phyloP scores from a whole-genome alignment of 1,140 invertebrate species.

The Sitophilus oryzae region DNA sequence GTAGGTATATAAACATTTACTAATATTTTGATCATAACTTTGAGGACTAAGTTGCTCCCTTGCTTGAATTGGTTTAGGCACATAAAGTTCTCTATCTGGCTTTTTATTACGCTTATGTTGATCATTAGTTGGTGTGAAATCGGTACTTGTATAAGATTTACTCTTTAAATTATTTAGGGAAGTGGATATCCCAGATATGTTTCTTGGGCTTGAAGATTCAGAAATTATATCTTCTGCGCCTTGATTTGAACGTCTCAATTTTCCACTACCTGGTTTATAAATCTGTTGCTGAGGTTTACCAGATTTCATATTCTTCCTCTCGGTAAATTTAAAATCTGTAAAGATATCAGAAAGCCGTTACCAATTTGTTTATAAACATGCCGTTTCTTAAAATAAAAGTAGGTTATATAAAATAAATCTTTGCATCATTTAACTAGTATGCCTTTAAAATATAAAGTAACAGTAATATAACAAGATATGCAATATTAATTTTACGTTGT shows the following conservation, averaged over 20 bases:
- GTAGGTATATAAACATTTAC: slow-evolving; percentile 13
- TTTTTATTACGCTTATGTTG: slow-evolving; percentile 47
- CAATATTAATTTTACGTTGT: neutral
- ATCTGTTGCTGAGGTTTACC: slow-evolving; percentile 48
- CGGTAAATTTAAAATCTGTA: slow-evolving; percentile 25
- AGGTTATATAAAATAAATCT: slow-evolving; percentile 12
- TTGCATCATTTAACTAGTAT: neutral
- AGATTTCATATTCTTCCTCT: slow-evolving; percentile 38
- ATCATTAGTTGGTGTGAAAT: slow-evolving; percentile 31
- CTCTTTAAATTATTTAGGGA: slow-evolving; percentile 16
- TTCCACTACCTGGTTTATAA: slow-evolving; percentile 58
- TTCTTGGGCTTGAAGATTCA: slow-evolving; percentile 41
- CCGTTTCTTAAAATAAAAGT: slow-evolving; percentile 8
- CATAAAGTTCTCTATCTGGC: slow-evolving; percentile 52
- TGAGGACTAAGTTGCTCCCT: slow-evolving; percentile 45
- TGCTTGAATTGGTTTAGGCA: slow-evolving; percentile 51
- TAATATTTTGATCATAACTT: slow-evolving; percentile 11
- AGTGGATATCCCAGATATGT: slow-evolving; percentile 12
- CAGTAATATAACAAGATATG: slow-evolving; percentile 4
- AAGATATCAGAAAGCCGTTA: slow-evolving; percentile 4
- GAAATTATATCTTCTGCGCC: slow-evolving; percentile 45
- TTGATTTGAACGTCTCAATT: slow-evolving; percentile 51
- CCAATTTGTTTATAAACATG: slow-evolving; percentile 29
- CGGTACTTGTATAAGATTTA: slow-evolving; percentile 26
- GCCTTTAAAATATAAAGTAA: neutral